phyloP scores from a whole-genome alignment of 1,140 invertebrate genomes.

The Gryllus bimaculatus region DNA sequence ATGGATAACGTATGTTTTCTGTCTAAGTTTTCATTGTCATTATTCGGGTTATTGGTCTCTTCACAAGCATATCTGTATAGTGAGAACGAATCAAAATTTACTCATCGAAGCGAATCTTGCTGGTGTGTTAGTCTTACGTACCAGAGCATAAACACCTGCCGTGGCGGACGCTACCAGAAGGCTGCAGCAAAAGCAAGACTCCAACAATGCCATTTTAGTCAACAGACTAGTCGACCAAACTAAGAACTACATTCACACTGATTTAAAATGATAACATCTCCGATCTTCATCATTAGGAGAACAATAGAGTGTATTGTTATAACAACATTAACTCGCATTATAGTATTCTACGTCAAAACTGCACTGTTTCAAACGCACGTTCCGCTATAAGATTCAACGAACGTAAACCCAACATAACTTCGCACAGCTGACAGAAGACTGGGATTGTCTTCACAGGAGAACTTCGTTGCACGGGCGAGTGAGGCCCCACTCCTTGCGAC shows the following conservation, averaged over 20 bases:
- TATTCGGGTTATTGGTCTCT: too few species aligned
- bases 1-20: too few species aligned
- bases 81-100: too few species aligned
- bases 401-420: not conserved
- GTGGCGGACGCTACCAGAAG: conserved; percentile 17
- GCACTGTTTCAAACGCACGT: too few species aligned
- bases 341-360: too few species aligned
- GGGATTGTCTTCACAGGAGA: not conserved
- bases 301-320: not conserved
- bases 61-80: too few species aligned
- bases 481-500: conserved; percentile 1
- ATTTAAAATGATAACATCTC: not conserved
- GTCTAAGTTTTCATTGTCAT: too few species aligned
- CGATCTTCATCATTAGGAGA: not conserved
- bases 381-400: too few species aligned
- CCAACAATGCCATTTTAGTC: conserved; percentile 17
- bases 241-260: not conserved
- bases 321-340: not conserved
- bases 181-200: conserved; percentile 20
- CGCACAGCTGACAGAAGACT: not conserved
- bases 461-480: not conserved
- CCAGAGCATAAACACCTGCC: conserved; percentile 20
- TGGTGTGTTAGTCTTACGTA: conserved; percentile 2
- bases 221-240: too few species aligned
- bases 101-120: too few species aligned